A percentile compares a stretch with the other conserved stretches of the same genome.
phyloP scores from a whole-genome alignment of 2,888 invertebrate species.

The Matsumyia berberina region DNA sequence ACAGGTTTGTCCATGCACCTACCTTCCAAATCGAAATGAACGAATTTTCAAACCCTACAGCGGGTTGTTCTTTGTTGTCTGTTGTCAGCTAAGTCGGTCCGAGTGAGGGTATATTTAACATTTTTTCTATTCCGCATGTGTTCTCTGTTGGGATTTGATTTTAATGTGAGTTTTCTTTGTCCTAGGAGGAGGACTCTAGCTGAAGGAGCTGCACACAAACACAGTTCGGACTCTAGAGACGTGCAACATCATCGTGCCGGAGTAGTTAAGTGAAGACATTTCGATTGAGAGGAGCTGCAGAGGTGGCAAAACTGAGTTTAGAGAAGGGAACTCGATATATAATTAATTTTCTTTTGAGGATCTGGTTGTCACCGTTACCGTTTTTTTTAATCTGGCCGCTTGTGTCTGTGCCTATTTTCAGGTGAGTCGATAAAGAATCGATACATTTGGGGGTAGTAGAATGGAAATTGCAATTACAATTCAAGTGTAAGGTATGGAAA shows the following conservation, averaged over 20 bases:
- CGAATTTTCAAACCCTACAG: constrained; percentile 46
- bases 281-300: constrained; percentile 2
- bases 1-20: constrained; percentile 69
- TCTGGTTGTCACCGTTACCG: constrained; percentile 61
- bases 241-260: background rate
- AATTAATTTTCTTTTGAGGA: background rate
- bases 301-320: constrained; percentile 50
- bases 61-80: constrained; percentile 71
- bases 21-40: constrained; percentile 26
- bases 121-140: constrained; percentile 22
- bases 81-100: constrained; percentile 19
- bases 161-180: constrained; percentile 62
- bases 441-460: constrained; percentile 27
- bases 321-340: constrained; percentile 2
- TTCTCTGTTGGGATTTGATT: constrained; percentile 30
- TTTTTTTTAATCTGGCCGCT: constrained; percentile 30
- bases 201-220: constrained; percentile 19
- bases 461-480: background rate
- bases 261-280: constrained; percentile 15
- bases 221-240: background rate
- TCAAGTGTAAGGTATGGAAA: constrained; percentile 4
- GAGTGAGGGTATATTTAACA: constrained; percentile 31
- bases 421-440: constrained; percentile 69
- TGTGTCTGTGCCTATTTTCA: constrained; percentile 66
- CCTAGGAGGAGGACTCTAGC: constrained; percentile 49